Percentiles rank a stretch among this genome's conserved stretches.
These are phyloP conservation scores for Australoheros facetus DNA, from an alignment of 2,797 vertebrate genomes.

Conservation along the genomic window DNA sequence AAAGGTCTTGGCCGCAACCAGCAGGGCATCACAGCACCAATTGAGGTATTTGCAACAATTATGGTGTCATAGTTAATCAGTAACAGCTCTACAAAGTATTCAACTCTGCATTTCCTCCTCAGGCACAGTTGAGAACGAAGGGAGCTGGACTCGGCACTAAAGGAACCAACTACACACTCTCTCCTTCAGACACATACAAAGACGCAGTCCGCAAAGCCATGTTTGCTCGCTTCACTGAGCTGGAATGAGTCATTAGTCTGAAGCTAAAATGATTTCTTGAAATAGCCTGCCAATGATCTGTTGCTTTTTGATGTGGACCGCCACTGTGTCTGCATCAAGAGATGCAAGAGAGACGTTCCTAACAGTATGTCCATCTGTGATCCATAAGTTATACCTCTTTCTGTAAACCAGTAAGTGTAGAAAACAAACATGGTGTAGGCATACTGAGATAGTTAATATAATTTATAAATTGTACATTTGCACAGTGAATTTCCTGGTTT, in stretches of 20 bases:
- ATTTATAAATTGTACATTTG: conserved; percentile 81
- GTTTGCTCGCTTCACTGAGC: conserved; percentile 98
- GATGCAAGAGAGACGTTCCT: background rate
- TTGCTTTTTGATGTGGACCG: background rate
- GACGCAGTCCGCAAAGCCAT: conserved; percentile 98
- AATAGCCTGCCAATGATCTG: background rate
- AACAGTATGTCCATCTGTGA: conserved; percentile 10
- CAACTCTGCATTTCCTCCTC: conserved; percentile 16
- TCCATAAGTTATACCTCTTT: conserved; percentile 16
- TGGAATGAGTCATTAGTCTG: conserved; percentile 80
- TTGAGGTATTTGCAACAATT: conserved; percentile 83
- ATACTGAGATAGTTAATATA: conserved; percentile 42
- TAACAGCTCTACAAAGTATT: background rate
- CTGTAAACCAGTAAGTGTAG: background rate
- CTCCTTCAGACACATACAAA: conserved; percentile 95
- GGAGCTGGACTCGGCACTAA: conserved; percentile 96
- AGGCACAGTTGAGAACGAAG: conserved; percentile 94
- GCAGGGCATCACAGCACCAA: conserved; percentile 96
- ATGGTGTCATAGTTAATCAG: background rate
- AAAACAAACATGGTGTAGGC: background rate
- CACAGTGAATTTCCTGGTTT: conserved; percentile 58
- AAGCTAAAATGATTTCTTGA: background rate
- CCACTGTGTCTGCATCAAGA: background rate
- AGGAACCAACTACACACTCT: conserved; percentile 92
- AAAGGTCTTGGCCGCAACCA: conserved; percentile 96